Conservation (phyloP, 2,797 vertebrate genomes). For the Trichosurus vulpecula region DNA sequence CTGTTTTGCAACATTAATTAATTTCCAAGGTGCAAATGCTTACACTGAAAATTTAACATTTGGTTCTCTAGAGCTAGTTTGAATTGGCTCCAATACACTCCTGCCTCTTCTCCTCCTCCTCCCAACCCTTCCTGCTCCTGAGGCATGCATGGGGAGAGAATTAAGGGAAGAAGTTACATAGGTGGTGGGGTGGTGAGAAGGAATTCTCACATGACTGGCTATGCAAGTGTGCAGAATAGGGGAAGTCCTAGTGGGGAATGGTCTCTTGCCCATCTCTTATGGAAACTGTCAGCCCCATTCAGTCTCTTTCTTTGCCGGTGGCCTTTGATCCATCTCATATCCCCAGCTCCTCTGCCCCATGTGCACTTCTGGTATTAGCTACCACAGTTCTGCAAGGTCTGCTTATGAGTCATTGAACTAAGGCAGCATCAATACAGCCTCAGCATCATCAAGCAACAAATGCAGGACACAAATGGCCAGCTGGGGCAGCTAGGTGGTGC, state of each 20-base stretch:
- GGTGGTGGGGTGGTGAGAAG: not conserved
- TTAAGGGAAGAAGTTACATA: not conserved
- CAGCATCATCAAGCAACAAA: not conserved
- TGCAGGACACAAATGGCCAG: not conserved
- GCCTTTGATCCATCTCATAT: not conserved
- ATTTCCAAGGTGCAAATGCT: not conserved
- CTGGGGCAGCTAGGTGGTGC: too few species aligned
- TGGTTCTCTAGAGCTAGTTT: not conserved
- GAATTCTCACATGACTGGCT: not conserved
- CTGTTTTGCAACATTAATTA: not conserved
- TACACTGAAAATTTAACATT: not conserved
- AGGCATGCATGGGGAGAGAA: not conserved
- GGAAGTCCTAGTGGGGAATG: not conserved
- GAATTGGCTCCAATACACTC: not conserved
- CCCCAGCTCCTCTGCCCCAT: not conserved
- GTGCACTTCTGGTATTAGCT: not conserved
- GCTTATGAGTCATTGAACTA: not conserved
- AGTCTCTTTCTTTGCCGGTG: not conserved
- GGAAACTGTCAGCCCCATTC: not conserved
- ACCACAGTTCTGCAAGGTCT: not conserved
- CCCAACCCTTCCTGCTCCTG: not conserved
- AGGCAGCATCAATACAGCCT: not conserved
- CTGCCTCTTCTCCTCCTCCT: not conserved
- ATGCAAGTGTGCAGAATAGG: not conserved
- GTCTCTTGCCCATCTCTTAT: not conserved